Evolutionary conservation across 2,888 invertebrate species (phyloP).

Genomic region (Atethmia centrago): DNA sequence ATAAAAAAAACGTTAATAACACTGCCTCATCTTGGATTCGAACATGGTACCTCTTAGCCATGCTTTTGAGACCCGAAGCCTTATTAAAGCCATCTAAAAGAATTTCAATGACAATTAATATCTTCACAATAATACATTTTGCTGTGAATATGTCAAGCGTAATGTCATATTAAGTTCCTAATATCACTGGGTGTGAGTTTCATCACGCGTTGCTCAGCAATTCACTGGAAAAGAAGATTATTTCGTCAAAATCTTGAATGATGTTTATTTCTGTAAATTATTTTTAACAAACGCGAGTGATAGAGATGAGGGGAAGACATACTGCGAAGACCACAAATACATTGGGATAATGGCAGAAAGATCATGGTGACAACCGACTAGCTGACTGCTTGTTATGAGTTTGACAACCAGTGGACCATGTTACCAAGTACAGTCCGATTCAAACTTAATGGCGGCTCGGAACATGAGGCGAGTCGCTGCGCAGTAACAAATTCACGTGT

Average conservation of each 20-base stretch:
- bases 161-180: constrained; percentile 74
- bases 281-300: too few species aligned
- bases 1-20: not conserved
- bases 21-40: not conserved
- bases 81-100: not conserved
- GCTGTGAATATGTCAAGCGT: constrained; percentile 41
- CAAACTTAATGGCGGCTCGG: too few species aligned
- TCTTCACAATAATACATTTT: not conserved
- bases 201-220: constrained; percentile 87
- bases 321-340: too few species aligned
- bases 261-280: too few species aligned
- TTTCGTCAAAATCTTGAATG: not conserved
- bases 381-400: too few species aligned
- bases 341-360: too few species aligned
- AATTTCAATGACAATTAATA: not conserved
- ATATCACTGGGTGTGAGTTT: constrained; percentile 80
- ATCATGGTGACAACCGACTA: too few species aligned
- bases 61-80: not conserved
- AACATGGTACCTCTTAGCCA: not conserved
- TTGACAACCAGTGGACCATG: too few species aligned
- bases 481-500: too few species aligned
- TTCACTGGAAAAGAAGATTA: constrained; percentile 80
- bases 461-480: too few species aligned
- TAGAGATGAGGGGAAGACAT: too few species aligned
- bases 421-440: too few species aligned